phyloP scores from a whole-genome alignment of 2,888 invertebrate genomes.

The Prosapia bicincta region DNA sequence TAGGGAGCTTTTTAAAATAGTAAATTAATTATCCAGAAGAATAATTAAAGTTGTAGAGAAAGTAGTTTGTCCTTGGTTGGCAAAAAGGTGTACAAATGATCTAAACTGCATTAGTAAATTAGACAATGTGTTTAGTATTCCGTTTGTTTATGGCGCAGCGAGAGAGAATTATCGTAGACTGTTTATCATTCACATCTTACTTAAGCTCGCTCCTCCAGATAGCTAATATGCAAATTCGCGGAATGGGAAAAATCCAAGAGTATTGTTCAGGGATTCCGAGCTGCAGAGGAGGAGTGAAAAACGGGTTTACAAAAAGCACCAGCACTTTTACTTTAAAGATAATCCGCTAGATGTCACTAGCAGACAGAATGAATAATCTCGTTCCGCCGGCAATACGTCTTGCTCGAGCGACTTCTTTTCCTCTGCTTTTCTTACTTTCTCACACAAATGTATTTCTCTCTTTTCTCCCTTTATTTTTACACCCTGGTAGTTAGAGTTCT shows the following conservation, averaged over 20 bases:
- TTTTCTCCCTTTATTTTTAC: not conserved
- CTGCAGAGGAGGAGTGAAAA: slow-evolving; percentile 20
- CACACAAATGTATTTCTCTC: not conserved
- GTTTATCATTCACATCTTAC: slow-evolving; percentile 22
- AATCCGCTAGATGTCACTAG: slow-evolving; percentile 24
- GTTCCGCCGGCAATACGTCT: not conserved
- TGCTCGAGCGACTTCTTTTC: not conserved
- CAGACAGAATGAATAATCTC: slow-evolving; percentile 21
- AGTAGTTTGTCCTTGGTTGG: not conserved
- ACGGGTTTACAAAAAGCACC: slow-evolving; percentile 14
- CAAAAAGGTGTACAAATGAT: not conserved
- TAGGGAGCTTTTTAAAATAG: too few species aligned
- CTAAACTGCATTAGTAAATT: slow-evolving; percentile 2
- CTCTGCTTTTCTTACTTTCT: slow-evolving; percentile 1
- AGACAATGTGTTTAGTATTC: not conserved
- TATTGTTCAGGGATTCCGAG: slow-evolving; percentile 16
- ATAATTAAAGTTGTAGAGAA: not conserved
- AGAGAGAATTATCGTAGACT: slow-evolving; percentile 16
- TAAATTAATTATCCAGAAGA: too few species aligned
- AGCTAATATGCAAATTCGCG: slow-evolving; percentile 25
- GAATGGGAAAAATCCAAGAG: slow-evolving; percentile 23
- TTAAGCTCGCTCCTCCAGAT: slow-evolving; percentile 18
- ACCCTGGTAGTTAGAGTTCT: not conserved
- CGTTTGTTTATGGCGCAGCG: slow-evolving; percentile 4
- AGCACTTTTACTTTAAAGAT: slow-evolving; percentile 12